Conservation (phyloP, 2,797 vertebrate species). For the Etheostoma nigrum region DNA sequence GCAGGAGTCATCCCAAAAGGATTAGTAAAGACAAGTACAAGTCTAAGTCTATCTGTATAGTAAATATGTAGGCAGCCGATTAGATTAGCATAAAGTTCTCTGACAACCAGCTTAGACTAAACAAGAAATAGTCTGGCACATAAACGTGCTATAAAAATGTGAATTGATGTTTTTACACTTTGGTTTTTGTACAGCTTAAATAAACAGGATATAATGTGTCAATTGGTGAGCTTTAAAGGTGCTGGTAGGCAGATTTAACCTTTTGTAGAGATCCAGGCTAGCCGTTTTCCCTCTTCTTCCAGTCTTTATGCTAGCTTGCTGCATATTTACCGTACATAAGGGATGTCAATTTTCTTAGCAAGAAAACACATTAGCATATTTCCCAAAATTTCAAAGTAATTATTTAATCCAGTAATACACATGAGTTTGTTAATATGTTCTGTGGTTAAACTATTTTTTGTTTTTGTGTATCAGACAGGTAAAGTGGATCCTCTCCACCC, state of each 20-base stretch:
- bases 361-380: background rate
- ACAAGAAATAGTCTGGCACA: background rate
- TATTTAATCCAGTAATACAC: background rate
- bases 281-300: background rate
- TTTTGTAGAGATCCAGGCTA: background rate
- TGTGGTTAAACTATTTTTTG: background rate
- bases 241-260: background rate
- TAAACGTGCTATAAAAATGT: too few relatives aligned
- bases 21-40: too few relatives aligned
- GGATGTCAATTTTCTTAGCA: background rate
- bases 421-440: background rate
- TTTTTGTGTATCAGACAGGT: slow-evolving; percentile 86
- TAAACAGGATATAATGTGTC: background rate
- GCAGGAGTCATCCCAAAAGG: too few relatives aligned
- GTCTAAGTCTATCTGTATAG: too few relatives aligned
- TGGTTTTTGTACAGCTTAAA: too few relatives aligned
- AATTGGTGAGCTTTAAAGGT: background rate
- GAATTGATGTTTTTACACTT: background rate
- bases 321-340: background rate
- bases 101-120: background rate
- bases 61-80: background rate
- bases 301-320: background rate
- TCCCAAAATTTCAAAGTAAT: background rate
- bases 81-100: background rate
- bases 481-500: slow-evolving; percentile 94